phyloP scores from a whole-genome alignment of 2,797 vertebrate genomes.

The Sarcophilus harrisii region DNA sequence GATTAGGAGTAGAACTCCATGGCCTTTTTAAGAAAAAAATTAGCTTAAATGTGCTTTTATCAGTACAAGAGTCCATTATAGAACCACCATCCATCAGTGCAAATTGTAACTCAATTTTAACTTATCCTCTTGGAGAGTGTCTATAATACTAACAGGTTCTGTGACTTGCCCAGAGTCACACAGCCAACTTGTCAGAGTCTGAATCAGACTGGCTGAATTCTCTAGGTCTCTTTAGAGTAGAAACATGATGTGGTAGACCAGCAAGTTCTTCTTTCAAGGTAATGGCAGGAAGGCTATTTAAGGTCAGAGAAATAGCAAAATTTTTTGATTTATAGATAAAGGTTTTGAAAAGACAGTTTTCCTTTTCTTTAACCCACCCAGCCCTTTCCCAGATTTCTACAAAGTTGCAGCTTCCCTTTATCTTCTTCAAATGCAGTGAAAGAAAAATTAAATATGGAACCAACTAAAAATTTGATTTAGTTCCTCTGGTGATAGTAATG shows the following conservation, averaged over 20 bases:
- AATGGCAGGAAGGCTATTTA: not conserved
- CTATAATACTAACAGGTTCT: not conserved
- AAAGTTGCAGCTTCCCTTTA: not conserved
- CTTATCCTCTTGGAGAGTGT: not conserved
- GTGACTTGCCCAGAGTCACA: not conserved
- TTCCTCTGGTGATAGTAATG: not conserved
- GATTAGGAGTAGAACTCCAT: not conserved
- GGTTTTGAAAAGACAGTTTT: not conserved
- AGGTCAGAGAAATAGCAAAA: conserved; percentile 15
- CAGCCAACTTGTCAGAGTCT: not conserved
- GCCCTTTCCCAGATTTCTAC: conserved; percentile 10
- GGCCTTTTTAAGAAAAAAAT: not conserved
- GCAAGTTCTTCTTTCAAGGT: not conserved
- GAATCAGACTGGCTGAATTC: not conserved
- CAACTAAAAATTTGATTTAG: not conserved
- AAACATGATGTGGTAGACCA: not conserved
- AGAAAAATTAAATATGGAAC: conserved; percentile 22
- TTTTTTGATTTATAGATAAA: not conserved
- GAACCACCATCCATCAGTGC: not conserved
- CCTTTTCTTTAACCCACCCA: not conserved
- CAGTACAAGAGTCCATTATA: not conserved
- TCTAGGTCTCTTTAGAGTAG: not conserved
- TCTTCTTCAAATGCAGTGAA: not conserved
- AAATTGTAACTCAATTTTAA: not conserved
- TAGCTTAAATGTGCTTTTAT: not conserved